Conservation (phyloP, 2,888 invertebrate species). For the Platynereis dumerilii region DNA sequence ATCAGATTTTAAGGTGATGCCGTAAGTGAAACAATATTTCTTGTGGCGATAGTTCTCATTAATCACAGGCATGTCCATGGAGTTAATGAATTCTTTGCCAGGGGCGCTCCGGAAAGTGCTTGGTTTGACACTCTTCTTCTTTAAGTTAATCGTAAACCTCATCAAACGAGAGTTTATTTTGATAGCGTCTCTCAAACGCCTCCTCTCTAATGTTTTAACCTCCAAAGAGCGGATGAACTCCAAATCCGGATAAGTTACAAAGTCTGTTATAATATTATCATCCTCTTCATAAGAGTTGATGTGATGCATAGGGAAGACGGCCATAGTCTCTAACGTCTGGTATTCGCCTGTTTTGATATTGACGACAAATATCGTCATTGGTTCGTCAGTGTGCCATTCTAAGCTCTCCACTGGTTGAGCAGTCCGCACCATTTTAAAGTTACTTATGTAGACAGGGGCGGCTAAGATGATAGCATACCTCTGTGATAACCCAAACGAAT, state of each 20-base stretch:
- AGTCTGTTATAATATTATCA: conserved; percentile 43
- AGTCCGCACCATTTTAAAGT: conserved; percentile 45
- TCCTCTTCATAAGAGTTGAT: conserved; percentile 51
- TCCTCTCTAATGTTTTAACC: conserved; percentile 42
- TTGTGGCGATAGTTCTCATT: conserved; percentile 50
- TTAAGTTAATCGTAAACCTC: conserved; percentile 45
- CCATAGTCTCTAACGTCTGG: conserved; percentile 40
- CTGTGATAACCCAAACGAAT: conserved; percentile 53
- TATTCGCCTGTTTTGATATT: conserved; percentile 44
- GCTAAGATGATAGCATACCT: conserved; percentile 52
- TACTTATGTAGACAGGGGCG: conserved; percentile 51
- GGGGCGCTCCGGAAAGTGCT: conserved; percentile 28
- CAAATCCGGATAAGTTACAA: conserved; percentile 49
- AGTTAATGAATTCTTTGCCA: conserved; percentile 36
- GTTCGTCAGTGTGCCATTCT: conserved; percentile 46
- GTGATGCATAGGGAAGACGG: conserved; percentile 54
- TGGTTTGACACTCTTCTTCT: conserved; percentile 23
- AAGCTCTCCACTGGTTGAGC: conserved; percentile 49
- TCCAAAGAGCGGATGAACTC: conserved; percentile 47
- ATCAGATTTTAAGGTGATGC: conserved; percentile 49
- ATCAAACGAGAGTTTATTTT: conserved; percentile 43
- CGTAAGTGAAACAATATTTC: conserved; percentile 55
- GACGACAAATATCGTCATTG: conserved; percentile 45
- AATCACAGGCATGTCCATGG: conserved; percentile 54
- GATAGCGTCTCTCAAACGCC: conserved; percentile 42